These are phyloP conservation scores for Scaptomyza graminum DNA, from an alignment of 1,140 invertebrate species.

Conservation along the genomic window DNA sequence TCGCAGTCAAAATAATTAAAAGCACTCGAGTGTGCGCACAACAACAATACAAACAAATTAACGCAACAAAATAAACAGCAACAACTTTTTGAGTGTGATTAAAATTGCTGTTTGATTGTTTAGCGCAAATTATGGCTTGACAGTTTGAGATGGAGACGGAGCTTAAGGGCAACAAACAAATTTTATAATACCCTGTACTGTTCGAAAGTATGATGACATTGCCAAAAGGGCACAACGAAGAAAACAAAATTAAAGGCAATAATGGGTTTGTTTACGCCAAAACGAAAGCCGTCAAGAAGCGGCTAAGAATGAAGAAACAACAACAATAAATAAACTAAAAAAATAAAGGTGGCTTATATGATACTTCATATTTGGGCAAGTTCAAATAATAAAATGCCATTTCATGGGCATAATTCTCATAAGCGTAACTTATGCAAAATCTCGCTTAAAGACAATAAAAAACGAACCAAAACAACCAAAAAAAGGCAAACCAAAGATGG, in stretches of 20 bases:
- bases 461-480: neutral
- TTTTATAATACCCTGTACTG: no score
- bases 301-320: conserved; percentile 37
- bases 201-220: no score
- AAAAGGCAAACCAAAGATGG: conserved; percentile 19
- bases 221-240: no score
- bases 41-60: conserved; percentile 54
- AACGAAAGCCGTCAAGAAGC: conserved; percentile 28
- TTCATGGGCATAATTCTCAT: conserved; percentile 15
- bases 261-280: conserved; percentile 71
- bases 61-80: conserved; percentile 40
- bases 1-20: conserved; percentile 55
- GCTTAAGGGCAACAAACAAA: neutral
- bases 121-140: neutral
- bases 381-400: conserved; percentile 48
- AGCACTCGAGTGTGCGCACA: conserved; percentile 68
- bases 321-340: conserved; percentile 4
- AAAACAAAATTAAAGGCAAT: conserved; percentile 52
- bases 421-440: conserved; percentile 14
- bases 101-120: conserved; percentile 62
- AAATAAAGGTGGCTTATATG: conserved; percentile 4
- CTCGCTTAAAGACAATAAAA: conserved; percentile 9
- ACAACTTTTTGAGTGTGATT: no score
- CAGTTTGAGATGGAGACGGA: no score
- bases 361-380: conserved; percentile 19